Evolutionary conservation across 35 echinoderm and acorn worm genomes (phyloP).

Genomic region (Heliocidaris tuberculata): DNA sequence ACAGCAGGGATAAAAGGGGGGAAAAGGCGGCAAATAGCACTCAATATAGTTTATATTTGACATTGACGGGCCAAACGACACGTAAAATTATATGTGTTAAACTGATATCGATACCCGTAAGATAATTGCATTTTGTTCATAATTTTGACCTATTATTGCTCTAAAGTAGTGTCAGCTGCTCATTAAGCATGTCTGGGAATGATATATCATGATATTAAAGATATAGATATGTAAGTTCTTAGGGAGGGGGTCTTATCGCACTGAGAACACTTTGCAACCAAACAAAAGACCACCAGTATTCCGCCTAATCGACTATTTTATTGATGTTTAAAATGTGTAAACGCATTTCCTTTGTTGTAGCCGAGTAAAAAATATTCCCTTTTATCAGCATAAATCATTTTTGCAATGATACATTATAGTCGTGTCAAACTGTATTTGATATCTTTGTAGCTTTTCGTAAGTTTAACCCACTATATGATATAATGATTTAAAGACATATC

Average conservation of each 20-base stretch:
- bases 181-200: neutral
- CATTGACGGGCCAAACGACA: neutral
- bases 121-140: neutral
- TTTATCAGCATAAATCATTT: neutral
- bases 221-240: neutral
- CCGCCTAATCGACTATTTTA: neutral
- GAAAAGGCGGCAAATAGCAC: neutral
- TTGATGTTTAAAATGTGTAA: neutral
- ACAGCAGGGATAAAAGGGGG: neutral
- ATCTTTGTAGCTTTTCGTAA: neutral
- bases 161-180: neutral
- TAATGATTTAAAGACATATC: neutral
- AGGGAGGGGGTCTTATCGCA: neutral
- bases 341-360: neutral
- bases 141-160: constrained; percentile 4
- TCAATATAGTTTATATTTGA: neutral
- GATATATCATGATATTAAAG: neutral
- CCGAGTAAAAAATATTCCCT: no score
- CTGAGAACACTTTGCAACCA: neutral
- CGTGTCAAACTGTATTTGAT: neutral
- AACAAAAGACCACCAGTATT: neutral
- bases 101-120: neutral
- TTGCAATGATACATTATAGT: neutral
- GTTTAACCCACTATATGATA: neutral
- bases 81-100: constrained; percentile 12